Conservation (phyloP, 2,888 invertebrate species). For the Molorchus minor region DNA sequence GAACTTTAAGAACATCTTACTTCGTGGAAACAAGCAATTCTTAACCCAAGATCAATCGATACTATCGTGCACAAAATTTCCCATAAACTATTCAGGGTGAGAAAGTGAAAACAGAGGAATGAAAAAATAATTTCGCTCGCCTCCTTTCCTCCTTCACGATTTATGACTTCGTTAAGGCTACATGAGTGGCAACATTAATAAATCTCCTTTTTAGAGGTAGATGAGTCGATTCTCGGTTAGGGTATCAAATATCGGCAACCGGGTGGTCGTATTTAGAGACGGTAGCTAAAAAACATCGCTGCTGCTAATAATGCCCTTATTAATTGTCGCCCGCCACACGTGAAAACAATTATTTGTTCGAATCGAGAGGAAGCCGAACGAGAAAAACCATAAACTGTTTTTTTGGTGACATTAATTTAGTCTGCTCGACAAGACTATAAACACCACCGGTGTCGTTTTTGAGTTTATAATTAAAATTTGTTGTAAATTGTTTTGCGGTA, state of each 20-base stretch:
- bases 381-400: slow-evolving; percentile 8
- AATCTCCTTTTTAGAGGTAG: slow-evolving; percentile 17
- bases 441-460: neutral
- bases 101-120: too few relatives aligned
- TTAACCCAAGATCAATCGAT: too few relatives aligned
- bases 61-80: too few relatives aligned
- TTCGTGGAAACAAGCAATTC: too few relatives aligned
- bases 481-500: slow-evolving; percentile 1
- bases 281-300: slow-evolving; percentile 25
- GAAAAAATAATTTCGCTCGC: slow-evolving; percentile 1
- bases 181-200: slow-evolving; percentile 28
- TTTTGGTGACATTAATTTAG: slow-evolving; percentile 12
- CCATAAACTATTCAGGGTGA: too few relatives aligned
- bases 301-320: slow-evolving; percentile 36
- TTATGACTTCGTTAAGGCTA: slow-evolving; percentile 15
- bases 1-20: too few relatives aligned
- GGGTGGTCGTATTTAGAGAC: slow-evolving; percentile 33
- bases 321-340: slow-evolving; percentile 36
- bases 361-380: slow-evolving; percentile 14
- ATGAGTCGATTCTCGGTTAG: slow-evolving; percentile 3
- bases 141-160: slow-evolving; percentile 9
- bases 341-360: slow-evolving; percentile 36
- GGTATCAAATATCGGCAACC: slow-evolving; percentile 32
- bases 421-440: neutral
- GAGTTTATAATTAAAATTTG: neutral